Conservation (phyloP, 1,140 invertebrate species). For the Paralvinella palmiformis region DNA sequence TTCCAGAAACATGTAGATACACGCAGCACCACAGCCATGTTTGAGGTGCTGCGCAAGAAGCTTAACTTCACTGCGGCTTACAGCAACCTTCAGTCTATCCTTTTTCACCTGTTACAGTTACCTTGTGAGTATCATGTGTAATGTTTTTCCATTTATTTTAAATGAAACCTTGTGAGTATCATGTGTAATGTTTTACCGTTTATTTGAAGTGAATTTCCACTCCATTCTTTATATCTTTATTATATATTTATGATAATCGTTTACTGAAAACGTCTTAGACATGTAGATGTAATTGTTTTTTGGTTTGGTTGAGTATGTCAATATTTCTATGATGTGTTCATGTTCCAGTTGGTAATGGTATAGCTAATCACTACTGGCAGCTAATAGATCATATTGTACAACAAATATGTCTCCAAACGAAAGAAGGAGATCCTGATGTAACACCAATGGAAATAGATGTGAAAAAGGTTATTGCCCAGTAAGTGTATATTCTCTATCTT, state of each 20-base stretch:
- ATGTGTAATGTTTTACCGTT: too few relatives aligned
- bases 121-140: conserved; percentile 74
- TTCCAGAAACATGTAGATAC: conserved; percentile 74
- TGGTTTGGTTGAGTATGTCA: too few relatives aligned
- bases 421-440: conserved; percentile 71
- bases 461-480: conserved; percentile 79
- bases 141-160: too few relatives aligned
- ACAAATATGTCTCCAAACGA: conserved; percentile 83
- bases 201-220: too few relatives aligned
- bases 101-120: conserved; percentile 84
- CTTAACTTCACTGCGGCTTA: conserved; percentile 87
- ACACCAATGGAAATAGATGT: conserved; percentile 84
- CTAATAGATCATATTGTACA: conserved; percentile 92
- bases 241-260: too few relatives aligned
- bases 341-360: conserved; percentile 66
- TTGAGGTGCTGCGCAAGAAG: conserved; percentile 83
- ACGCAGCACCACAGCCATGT: conserved; percentile 89
- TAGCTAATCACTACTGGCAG: conserved; percentile 84
- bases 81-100: conserved; percentile 82
- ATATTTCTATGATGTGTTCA: too few relatives aligned
- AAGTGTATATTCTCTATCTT: too few relatives aligned
- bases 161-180: too few relatives aligned
- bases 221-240: too few relatives aligned
- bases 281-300: too few relatives aligned
- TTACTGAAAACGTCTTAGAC: too few relatives aligned